Base-by-base conservation (phyloP, 2,113 vertebrate species). In the Delphinus delphis region DNA sequence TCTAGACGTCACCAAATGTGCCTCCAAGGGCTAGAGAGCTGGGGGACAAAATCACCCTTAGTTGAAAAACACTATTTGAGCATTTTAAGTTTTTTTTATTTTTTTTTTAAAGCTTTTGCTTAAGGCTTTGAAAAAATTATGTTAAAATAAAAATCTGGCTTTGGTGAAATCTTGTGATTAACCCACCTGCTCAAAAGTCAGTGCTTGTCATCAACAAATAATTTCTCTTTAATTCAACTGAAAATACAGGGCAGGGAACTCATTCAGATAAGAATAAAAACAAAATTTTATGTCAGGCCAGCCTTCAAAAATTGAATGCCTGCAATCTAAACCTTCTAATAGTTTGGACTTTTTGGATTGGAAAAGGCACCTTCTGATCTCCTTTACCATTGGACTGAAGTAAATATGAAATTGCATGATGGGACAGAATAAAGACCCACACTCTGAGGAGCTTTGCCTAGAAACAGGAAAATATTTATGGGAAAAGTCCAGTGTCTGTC, bases 191-290 rank as follows among this genome's bases (percentile, higher is more conserved):
- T 95, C 44, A 96, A 92, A 96, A 92, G 71, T 83, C 81, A 94
- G 38, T 82, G 41, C 26, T 81, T 95, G 70, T 91, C 90, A 93
- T 63, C 8, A 95, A 80, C 82, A 93, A 53, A 90, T 28, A 90
- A 77, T 71, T 85, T 92, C 33, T 81, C 21, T 79, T 68, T 92
- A 88, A 92, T 87, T 95, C 41, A 92, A 26, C 21, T 88, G 63
- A 96, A 96, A 96, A 92, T 33, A 82, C 5, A 79, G 41, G 58
- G 11, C 31, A 91, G 67, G 62, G 73, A 97, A 89, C 17, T 79
- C 53, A 88, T 84, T 80, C 50, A 90, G 60, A 88, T 74, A 79
- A 96, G 96, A 96, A 94, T 85, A 60, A 88, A 97, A 96, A 95
- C 53, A 83, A 89, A 92, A 88, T 89, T 95, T 93, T 41, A 70